phyloP scores from a whole-genome alignment of 2,888 invertebrate genomes.

The Resseliella maxima region DNA sequence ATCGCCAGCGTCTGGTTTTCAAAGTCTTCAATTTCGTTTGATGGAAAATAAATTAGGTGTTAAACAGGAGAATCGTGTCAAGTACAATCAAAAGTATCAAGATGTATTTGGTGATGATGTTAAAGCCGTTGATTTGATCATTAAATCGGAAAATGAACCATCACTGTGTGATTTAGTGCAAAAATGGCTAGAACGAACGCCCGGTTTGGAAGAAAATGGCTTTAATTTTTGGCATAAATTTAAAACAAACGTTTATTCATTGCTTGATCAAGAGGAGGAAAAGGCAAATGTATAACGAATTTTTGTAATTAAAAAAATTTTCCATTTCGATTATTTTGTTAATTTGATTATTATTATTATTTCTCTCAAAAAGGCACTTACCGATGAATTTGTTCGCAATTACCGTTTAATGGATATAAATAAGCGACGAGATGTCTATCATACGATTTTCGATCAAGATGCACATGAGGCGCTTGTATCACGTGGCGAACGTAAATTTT shows the following conservation, averaged over 20 bases:
- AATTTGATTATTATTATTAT: neutral
- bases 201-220: slow-evolving; percentile 84
- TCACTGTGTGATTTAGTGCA: slow-evolving; percentile 88
- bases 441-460: slow-evolving; percentile 87
- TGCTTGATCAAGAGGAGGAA: slow-evolving; percentile 77
- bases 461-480: slow-evolving; percentile 86
- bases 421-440: slow-evolving; percentile 85
- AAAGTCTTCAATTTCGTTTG: slow-evolving; percentile 94
- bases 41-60: slow-evolving; percentile 93
- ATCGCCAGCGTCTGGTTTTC: slow-evolving; percentile 97
- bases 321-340: too few relatives aligned
- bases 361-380: slow-evolving; percentile 70
- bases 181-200: slow-evolving; percentile 94
- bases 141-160: slow-evolving; percentile 84
- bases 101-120: slow-evolving; percentile 85
- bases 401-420: slow-evolving; percentile 80
- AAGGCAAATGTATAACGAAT: slow-evolving; percentile 68
- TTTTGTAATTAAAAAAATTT: too few relatives aligned
- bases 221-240: slow-evolving; percentile 97
- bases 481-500: slow-evolving; percentile 80
- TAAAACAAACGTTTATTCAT: slow-evolving; percentile 76
- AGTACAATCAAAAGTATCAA: slow-evolving; percentile 93
- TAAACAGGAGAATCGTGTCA: slow-evolving; percentile 85
- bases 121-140: slow-evolving; percentile 70
- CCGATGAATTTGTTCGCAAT: slow-evolving; percentile 71